Evolutionary conservation across 1,140 invertebrate genomes (phyloP).

Genomic region (Drosophila burlai): DNA sequence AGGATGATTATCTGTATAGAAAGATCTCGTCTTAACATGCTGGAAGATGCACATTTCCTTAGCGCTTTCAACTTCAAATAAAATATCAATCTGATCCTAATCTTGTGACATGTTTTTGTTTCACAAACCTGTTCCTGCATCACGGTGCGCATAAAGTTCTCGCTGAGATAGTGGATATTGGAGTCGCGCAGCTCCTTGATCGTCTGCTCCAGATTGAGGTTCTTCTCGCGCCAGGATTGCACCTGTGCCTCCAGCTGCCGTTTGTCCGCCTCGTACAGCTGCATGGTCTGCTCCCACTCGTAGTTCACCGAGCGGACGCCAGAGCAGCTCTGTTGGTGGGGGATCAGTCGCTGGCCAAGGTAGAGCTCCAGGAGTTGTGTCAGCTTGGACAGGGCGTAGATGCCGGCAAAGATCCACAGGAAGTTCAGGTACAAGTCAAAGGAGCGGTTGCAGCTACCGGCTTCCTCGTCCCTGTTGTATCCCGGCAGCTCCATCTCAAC

Average conservation of each 20-base stretch:
- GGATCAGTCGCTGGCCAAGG: slow-evolving; percentile 40
- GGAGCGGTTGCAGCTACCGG: slow-evolving; percentile 5
- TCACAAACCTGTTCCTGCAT: slow-evolving; percentile 48
- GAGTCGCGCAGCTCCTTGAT: slow-evolving; percentile 60
- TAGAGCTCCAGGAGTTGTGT: slow-evolving; percentile 51
- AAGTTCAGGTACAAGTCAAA: slow-evolving; percentile 56
- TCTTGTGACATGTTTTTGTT: background rate
- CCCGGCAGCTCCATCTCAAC: background rate
- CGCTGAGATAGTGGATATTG: slow-evolving; percentile 65
- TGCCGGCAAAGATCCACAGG: slow-evolving; percentile 64
- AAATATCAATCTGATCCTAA: background rate
- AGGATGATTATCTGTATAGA: background rate
- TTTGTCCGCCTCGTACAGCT: slow-evolving; percentile 55
- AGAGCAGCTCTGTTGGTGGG: slow-evolving; percentile 8
- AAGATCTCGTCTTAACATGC: background rate
- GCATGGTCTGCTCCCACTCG: slow-evolving; percentile 60
- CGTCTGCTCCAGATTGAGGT: slow-evolving; percentile 49
- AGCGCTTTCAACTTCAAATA: background rate
- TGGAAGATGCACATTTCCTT: background rate
- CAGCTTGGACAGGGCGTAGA: slow-evolving; percentile 58
- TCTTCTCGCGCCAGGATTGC: slow-evolving; percentile 49
- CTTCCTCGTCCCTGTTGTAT: background rate
- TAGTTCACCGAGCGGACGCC: slow-evolving; percentile 48
- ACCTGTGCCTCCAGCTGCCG: slow-evolving; percentile 45
- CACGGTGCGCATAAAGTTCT: slow-evolving; percentile 63